These are phyloP conservation scores for Ditylenchus dipsaci DNA, from an alignment of 1,140 invertebrate genomes.

Conservation along the genomic window DNA sequence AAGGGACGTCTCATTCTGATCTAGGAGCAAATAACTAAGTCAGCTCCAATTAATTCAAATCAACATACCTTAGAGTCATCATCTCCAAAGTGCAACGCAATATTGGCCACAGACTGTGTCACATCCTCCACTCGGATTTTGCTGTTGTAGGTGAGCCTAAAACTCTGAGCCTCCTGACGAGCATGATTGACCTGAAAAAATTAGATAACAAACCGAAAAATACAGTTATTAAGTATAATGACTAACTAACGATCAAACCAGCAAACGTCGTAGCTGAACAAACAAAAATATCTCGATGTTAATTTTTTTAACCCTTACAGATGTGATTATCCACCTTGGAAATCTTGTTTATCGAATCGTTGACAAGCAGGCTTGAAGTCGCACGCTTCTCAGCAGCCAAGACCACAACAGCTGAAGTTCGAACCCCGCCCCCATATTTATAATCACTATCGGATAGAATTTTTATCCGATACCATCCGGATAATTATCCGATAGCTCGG, in stretches of 20 bases:
- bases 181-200: slow-evolving; percentile 93
- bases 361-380: slow-evolving; percentile 90
- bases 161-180: slow-evolving; percentile 76
- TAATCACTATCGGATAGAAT: too few relatives aligned
- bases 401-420: slow-evolving; percentile 85
- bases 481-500: too few relatives aligned
- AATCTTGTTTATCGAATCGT: slow-evolving; percentile 93
- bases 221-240: too few relatives aligned
- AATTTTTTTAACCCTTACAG: too few relatives aligned
- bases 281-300: too few relatives aligned
- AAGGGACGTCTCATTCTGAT: slow-evolving; percentile 80
- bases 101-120: slow-evolving; percentile 90
- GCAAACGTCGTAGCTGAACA: slow-evolving; percentile 81
- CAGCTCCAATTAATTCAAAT: too few relatives aligned
- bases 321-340: slow-evolving; percentile 91
- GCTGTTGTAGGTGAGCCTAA: slow-evolving; percentile 56
- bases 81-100: slow-evolving; percentile 96
- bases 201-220: too few relatives aligned
- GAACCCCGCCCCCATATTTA: too few relatives aligned
- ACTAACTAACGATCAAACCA: slow-evolving; percentile 95
- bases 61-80: slow-evolving; percentile 85
- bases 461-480: too few relatives aligned
- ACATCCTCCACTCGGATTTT: slow-evolving; percentile 77
- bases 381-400: slow-evolving; percentile 96
- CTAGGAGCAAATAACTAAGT: slow-evolving; percentile 17